Percentiles rank a stretch among this genome's conserved stretches.
phyloP scores from a whole-genome alignment of 2,113 vertebrate species.

The Illadopsis cleaveri region DNA sequence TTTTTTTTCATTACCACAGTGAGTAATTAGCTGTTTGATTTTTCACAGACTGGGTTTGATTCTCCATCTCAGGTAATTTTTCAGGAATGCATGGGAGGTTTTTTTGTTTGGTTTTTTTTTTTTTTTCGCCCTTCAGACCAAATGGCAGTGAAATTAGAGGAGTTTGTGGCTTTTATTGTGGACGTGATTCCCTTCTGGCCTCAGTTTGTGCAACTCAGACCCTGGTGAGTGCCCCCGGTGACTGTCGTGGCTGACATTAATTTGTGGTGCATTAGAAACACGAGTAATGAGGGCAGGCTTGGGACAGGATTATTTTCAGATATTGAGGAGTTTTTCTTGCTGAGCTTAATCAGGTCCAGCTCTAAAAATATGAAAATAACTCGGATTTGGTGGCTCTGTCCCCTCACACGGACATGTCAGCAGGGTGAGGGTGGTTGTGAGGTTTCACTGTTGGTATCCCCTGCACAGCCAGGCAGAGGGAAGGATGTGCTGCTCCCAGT shows the following conservation, averaged over 20 bases:
- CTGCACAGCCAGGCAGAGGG: background rate
- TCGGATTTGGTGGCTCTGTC: background rate
- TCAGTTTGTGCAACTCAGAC: background rate
- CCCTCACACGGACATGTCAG: fast-evolving
- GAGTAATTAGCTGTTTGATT: background rate
- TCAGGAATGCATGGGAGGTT: background rate
- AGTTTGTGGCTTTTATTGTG: background rate
- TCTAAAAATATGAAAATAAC: background rate
- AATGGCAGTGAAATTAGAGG: background rate
- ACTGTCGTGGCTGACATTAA: background rate
- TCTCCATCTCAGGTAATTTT: background rate
- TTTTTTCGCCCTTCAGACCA: background rate
- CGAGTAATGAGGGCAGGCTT: background rate
- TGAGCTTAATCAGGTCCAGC: background rate
- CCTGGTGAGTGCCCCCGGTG: background rate
- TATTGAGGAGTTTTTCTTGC: background rate
- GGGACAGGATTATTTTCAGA: background rate
- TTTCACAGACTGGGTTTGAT: background rate
- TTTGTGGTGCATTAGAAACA: background rate
- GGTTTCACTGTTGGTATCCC: fast-evolving
- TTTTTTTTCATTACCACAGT: background rate
- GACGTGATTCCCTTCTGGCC: background rate
- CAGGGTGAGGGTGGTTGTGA: background rate
- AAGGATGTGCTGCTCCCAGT: background rate
- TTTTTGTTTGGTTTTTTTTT: background rate